phyloP scores from a whole-genome alignment of 2,113 vertebrate species.

The Phrynosoma blainvillii region DNA sequence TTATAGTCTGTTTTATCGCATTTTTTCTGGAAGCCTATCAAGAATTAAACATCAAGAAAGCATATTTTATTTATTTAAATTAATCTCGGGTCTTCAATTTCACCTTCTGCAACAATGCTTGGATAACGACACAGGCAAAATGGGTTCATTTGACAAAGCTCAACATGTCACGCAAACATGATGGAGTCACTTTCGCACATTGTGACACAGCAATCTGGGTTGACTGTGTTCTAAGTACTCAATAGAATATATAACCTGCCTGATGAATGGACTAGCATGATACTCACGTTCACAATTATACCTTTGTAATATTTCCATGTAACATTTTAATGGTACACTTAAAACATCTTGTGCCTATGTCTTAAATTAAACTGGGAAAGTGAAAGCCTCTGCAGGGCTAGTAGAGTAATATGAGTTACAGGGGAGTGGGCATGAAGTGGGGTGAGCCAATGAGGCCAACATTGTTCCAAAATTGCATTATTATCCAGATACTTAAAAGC shows the following conservation, averaged over 20 bases:
- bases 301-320: not conserved
- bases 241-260: not conserved
- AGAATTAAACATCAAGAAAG: not conserved
- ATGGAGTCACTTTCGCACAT: not conserved
- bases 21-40: not conserved
- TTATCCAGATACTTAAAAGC: not conserved
- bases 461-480: too few relatives aligned
- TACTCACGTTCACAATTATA: not conserved
- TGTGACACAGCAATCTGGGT: not conserved
- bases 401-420: not conserved
- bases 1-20: not conserved
- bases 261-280: not conserved
- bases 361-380: not conserved
- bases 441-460: not conserved
- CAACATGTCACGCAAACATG: not conserved
- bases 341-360: not conserved
- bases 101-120: not conserved
- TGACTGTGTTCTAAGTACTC: not conserved
- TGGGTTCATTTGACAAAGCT: not conserved
- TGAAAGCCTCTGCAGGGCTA: not conserved
- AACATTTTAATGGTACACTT: not conserved
- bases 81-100: not conserved
- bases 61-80: not conserved
- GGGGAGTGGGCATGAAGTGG: not conserved
- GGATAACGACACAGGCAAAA: not conserved